phyloP scores from a whole-genome alignment of 2,797 vertebrate genomes.

The Tauraco hartlaubi region DNA sequence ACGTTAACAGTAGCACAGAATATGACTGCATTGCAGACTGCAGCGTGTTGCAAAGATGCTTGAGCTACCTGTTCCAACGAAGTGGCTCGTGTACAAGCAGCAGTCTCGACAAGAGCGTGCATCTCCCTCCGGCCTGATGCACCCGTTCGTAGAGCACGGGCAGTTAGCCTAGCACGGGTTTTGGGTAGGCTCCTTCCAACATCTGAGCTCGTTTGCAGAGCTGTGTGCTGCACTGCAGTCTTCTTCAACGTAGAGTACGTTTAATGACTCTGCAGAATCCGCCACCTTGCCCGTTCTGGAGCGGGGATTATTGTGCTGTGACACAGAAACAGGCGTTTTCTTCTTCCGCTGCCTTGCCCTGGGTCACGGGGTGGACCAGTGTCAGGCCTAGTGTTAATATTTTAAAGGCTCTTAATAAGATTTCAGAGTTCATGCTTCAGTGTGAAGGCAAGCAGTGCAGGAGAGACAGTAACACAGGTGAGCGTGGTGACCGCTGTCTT shows the following conservation, averaged over 20 bases:
- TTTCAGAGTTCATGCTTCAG: slow-evolving; percentile 11
- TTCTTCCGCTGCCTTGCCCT: background rate
- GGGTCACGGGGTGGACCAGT: background rate
- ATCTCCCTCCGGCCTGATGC: slow-evolving; percentile 18
- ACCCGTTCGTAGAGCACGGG: background rate
- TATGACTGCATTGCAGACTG: slow-evolving; percentile 69
- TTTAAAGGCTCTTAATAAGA: slow-evolving; percentile 46
- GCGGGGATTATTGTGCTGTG: background rate
- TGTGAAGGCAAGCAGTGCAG: background rate
- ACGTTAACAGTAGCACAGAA: background rate
- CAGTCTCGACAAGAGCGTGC: background rate
- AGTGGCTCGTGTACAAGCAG: slow-evolving; percentile 8
- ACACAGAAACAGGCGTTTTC: background rate
- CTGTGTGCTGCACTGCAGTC: slow-evolving; percentile 61
- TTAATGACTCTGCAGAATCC: slow-evolving; percentile 65
- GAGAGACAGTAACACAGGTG: background rate
- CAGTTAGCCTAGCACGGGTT: background rate
- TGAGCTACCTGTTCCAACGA: background rate
- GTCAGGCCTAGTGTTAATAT: background rate
- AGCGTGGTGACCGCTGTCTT: background rate
- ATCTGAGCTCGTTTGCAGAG: background rate
- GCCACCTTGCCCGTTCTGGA: slow-evolving; percentile 5
- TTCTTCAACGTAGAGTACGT: slow-evolving; percentile 9
- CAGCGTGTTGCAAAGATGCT: background rate
- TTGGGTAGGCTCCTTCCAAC: background rate